Evolutionary conservation across 1,140 invertebrate genomes (phyloP).

Genomic region (Hermetia illucens): DNA sequence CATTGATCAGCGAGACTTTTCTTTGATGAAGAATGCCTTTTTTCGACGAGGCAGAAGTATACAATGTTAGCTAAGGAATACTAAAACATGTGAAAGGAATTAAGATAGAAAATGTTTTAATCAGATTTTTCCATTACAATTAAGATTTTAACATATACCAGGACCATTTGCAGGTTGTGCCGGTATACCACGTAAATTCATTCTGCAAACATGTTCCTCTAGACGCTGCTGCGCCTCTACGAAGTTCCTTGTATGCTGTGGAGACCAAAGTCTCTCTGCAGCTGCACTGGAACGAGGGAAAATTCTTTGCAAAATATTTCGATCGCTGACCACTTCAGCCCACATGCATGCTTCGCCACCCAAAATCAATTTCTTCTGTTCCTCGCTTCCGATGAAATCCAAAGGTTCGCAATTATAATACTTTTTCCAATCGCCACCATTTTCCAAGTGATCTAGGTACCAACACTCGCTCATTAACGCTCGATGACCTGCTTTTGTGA

Average conservation of each 20-base stretch:
- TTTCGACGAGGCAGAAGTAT: too few species aligned
- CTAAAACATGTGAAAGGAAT: too few species aligned
- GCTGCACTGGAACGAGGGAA: slow-evolving; percentile 70
- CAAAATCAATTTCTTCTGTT: slow-evolving; percentile 41
- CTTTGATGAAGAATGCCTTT: too few species aligned
- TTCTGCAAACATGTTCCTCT: slow-evolving; percentile 73
- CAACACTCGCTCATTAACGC: slow-evolving; percentile 38
- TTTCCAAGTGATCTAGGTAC: slow-evolving; percentile 67
- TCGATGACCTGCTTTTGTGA: slow-evolving; percentile 6
- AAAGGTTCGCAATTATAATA: slow-evolving; percentile 67
- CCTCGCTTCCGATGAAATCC: slow-evolving; percentile 33
- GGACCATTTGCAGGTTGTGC: slow-evolving; percentile 57
- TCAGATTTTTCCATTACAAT: not conserved
- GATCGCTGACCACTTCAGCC: slow-evolving; percentile 68
- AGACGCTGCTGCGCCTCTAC: slow-evolving; percentile 40
- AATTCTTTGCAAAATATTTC: slow-evolving; percentile 40
- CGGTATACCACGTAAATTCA: slow-evolving; percentile 55
- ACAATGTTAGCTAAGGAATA: too few species aligned
- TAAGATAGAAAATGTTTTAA: too few species aligned
- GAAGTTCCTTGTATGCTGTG: not conserved
- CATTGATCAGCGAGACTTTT: too few species aligned
- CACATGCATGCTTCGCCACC: slow-evolving; percentile 89
- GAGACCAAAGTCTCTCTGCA: slow-evolving; percentile 74
- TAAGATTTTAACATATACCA: slow-evolving; percentile 36
- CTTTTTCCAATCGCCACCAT: slow-evolving; percentile 59